A percentile compares a stretch with the other conserved stretches of the same genome.
These are phyloP conservation scores for Coregonus clupeaformis DNA, from an alignment of 2,113 vertebrate genomes.

Conservation along the genomic window DNA sequence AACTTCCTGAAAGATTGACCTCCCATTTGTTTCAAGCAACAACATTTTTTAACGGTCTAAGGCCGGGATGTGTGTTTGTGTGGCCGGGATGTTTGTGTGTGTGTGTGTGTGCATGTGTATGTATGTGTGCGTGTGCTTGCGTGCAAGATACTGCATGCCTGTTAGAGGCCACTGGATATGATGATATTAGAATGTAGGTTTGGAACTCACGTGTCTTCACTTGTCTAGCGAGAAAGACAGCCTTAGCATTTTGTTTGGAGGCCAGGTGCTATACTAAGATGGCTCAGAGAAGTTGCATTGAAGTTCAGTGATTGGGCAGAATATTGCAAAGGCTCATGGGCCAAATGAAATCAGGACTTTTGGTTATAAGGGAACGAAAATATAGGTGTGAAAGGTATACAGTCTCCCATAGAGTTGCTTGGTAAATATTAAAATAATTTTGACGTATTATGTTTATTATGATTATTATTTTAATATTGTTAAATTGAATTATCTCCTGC, in stretches of 20 bases:
- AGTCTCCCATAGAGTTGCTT: constrained; percentile 39
- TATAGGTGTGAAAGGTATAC: neutral
- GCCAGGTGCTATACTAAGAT: constrained; percentile 52
- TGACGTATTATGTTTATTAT: constrained; percentile 53
- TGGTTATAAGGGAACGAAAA: neutral
- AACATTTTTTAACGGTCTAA: too few relatives aligned
- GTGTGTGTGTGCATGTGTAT: neutral
- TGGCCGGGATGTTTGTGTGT: constrained; percentile 1
- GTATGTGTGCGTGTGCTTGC: neutral
- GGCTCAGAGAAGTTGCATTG: constrained; percentile 22
- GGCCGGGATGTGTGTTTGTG: neutral
- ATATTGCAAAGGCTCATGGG: constrained; percentile 45
- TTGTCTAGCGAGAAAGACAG: constrained; percentile 14
- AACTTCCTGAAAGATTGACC: neutral
- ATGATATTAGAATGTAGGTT: constrained; percentile 37
- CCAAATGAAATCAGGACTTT: constrained; percentile 51
- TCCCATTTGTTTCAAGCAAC: too few relatives aligned
- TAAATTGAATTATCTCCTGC: constrained; percentile 14
- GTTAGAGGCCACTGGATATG: constrained; percentile 16
- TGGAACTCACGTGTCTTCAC: neutral
- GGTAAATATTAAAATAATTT: constrained; percentile 60
- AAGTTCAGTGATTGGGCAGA: constrained; percentile 15
- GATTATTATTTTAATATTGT: constrained; percentile 33
- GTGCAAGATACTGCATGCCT: constrained; percentile 9
- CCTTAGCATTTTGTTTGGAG: constrained; percentile 1